Evolutionary conservation across 2,797 vertebrate genomes (phyloP), one percentile per base, ranked within the genome.

Genomic region (Geotrypetes seraphini): DNA sequence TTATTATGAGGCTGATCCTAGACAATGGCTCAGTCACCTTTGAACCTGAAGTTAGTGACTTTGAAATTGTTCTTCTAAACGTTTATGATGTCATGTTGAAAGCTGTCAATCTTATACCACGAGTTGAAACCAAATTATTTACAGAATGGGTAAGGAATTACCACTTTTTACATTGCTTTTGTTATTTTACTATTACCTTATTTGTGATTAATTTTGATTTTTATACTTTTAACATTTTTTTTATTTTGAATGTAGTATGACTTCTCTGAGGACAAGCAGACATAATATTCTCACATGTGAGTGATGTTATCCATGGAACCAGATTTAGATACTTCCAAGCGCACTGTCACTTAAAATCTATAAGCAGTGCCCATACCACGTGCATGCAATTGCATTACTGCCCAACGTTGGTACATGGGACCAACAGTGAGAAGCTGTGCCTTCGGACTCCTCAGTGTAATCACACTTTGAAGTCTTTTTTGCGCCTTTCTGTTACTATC

Each of bases 121-220:
- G 89, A 27, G 62, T 91, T 19, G 91, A 96, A 57, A 89, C 79
- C 31, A 79, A 72, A 39, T 55, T 94, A 12, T 88, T 77, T 61
- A 63, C 76, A 18, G 72, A 88, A 10, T 80, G 69, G 88, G 91
- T 95, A 79, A 88, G 78, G 57, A 38, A 31, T 18, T 16, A 25
- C 2, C 16, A 4, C 34, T 41, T 39, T 21, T 36, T 8, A 38
- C n/a, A n/a, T 28, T 10, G 9, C 12, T 37, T 43, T 16, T 44
- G 7, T 43, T 50, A 41, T 7, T 10, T 28, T n/a, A 6, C 23
- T 31, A 5, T 5, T 14, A 22, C 19, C 31, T 43, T 3, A 6
- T 9, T 16, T 7, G 4, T 45, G 23, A 7, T 46, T n/a, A 23
- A 7, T 46, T n/a, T 7, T 23, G 27, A 30, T 29, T 4, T 25